These are phyloP conservation scores for Glaucidium brasilianum DNA, from an alignment of 2,113 vertebrate genomes.

Conservation along the genomic window DNA sequence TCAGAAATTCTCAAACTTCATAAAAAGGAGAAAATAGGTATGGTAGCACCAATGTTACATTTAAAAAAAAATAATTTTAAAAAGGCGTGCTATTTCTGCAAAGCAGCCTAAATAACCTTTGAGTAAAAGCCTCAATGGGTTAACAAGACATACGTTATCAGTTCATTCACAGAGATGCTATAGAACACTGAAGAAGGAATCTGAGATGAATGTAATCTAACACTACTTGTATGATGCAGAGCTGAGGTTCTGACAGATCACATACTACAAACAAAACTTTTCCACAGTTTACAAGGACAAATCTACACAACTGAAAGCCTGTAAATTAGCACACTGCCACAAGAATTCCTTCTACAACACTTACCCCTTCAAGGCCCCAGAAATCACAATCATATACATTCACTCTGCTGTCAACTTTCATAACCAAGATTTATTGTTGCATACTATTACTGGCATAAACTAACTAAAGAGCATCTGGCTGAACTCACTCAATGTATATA, in stretches of 20 bases:
- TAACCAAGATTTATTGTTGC: background rate
- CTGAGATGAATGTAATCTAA: background rate
- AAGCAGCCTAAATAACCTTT: background rate
- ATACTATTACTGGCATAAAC: background rate
- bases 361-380: background rate
- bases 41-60: fast-evolving
- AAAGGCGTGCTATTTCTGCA: background rate
- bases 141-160: background rate
- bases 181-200: background rate
- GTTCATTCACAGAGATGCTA: background rate
- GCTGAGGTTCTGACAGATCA: background rate
- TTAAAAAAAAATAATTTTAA: background rate
- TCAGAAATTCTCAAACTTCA: background rate
- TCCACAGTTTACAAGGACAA: background rate
- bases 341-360: background rate
- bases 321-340: background rate
- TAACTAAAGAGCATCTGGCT: background rate
- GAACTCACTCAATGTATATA: background rate
- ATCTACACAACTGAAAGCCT: background rate
- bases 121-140: background rate
- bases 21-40: background rate
- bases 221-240: background rate
- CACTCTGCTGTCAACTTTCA: background rate
- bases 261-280: background rate
- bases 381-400: background rate